Conservation (phyloP, 2,113 vertebrate genomes). For the Lucifuga dentata region DNA sequence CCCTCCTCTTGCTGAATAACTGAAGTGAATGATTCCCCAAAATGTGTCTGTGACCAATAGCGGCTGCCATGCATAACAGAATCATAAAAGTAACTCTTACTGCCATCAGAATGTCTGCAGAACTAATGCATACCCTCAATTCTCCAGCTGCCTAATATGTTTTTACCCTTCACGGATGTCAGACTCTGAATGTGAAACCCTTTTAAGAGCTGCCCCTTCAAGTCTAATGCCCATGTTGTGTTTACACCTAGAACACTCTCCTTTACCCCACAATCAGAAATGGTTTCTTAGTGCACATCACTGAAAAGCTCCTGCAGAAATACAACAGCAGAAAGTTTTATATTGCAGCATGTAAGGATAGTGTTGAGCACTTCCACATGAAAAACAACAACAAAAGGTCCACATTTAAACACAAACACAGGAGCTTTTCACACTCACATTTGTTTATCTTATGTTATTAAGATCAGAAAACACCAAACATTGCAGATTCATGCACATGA, state of each 20-base stretch:
- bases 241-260: constrained; percentile 55
- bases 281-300: constrained; percentile 32
- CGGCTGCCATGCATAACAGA: neutral
- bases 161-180: constrained; percentile 71
- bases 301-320: constrained; percentile 30
- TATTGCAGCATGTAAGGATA: constrained; percentile 15
- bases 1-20: neutral
- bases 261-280: constrained; percentile 55
- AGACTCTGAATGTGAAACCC: constrained; percentile 39
- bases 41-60: neutral
- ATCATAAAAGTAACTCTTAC: neutral
- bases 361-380: constrained; percentile 3
- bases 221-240: constrained; percentile 45
- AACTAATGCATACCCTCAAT: constrained; percentile 48
- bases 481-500: constrained; percentile 23
- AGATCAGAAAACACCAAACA: neutral
- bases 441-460: neutral
- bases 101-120: constrained; percentile 45
- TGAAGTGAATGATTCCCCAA: neutral
- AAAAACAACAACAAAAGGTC: constrained; percentile 23
- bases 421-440: constrained; percentile 27
- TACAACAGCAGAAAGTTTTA: constrained; percentile 13
- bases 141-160: constrained; percentile 53
- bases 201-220: constrained; percentile 68
- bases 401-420: neutral